Evolutionary conservation across 2,888 invertebrate species (phyloP), one percentile per base, ranked within the genome.

Genomic region (Lochmaea capreae): DNA sequence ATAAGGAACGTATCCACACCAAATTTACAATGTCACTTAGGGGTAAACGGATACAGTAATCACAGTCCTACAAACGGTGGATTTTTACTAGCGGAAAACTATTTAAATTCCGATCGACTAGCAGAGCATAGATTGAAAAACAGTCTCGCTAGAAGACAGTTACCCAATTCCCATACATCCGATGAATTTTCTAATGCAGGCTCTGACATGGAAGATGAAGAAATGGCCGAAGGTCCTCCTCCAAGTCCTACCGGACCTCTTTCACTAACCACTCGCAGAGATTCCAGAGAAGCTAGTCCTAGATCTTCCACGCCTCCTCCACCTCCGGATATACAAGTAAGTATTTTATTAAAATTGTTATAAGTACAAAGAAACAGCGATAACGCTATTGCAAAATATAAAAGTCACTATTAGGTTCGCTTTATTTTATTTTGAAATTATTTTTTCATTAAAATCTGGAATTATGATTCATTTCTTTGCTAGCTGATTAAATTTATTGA

Each of bases 191-290:
- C 91, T 3, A 91, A 91, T 79, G 89, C 89, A 62, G 91, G 91
- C 8, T 91, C 91, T 22, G 95, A 95, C 83, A 85, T 91, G 77
- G 92, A 92, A 77, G 93, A 93, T 75, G 93, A 93, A 78, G 91
- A 90, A 72, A 89, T 88, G 70, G 82, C 77, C 52, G 87, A 87
- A 66, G 89, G 80, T 39, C 91, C 91, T 69, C 89, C 92, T 72
- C 89, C 92, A 9, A 92, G 91, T 81, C 93, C 93, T 12, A 91
- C 90, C 76, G 89, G 91, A 59, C 94, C 94, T 22, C 87, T 94
- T 3, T 93, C 93, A 1, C 86, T 94, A 76, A 93, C 93, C 61
- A 93, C 92, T 8, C 89, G 90, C 79, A 91, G 90, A 81, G 89
- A 90, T 71, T 86, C 87, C 8, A 89, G 89, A 78, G 88, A 89